Conservation (phyloP, 1,140 invertebrate genomes). For the Euschistus heros region DNA sequence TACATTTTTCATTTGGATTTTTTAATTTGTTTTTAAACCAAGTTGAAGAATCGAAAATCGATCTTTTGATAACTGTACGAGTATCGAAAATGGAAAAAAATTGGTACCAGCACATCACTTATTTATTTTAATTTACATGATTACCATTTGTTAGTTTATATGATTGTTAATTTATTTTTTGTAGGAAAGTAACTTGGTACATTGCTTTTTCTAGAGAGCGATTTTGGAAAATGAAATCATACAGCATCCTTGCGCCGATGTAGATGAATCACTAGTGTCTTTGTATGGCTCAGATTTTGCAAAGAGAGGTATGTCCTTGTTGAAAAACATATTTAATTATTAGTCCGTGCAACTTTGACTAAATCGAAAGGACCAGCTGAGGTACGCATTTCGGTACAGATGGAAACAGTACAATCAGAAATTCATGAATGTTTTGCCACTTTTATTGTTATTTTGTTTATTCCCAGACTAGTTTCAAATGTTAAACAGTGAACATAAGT, state of each 20-base stretch:
- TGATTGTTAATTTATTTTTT: neutral
- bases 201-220: constrained; percentile 20
- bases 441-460: too few relatives aligned
- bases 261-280: constrained; percentile 19
- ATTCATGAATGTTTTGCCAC: too few relatives aligned
- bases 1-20: too few relatives aligned
- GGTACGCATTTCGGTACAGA: too few relatives aligned
- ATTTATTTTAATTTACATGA: neutral
- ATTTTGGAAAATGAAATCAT: constrained; percentile 25
- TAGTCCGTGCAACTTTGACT: too few relatives aligned
- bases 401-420: too few relatives aligned
- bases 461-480: too few relatives aligned
- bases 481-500: too few relatives aligned
- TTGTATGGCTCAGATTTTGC: constrained; percentile 18
- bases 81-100: neutral
- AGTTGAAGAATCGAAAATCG: neutral
- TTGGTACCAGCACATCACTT: too few relatives aligned
- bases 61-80: neutral
- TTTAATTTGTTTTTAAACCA: neutral
- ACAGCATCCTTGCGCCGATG: constrained; percentile 24
- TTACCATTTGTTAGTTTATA: neutral
- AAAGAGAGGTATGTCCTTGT: constrained; percentile 22
- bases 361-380: too few relatives aligned
- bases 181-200: neutral
- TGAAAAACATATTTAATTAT: too few relatives aligned